phyloP scores from a whole-genome alignment of 2,888 invertebrate species.

The Cryptocheilus praepositus region DNA sequence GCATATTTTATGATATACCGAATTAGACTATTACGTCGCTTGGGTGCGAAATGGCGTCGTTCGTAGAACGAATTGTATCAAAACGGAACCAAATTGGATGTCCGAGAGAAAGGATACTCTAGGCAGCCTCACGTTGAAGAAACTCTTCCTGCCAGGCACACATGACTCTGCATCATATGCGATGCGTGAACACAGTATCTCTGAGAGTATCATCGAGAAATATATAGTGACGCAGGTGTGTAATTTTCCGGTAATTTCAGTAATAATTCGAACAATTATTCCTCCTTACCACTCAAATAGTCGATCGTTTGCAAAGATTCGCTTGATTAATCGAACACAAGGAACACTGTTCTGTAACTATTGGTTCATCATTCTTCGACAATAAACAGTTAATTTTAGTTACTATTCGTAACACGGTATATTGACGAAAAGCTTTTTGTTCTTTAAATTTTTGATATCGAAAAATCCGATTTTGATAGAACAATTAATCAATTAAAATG shows the following conservation, averaged over 20 bases:
- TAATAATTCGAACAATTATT: too few relatives aligned
- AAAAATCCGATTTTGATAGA: too few relatives aligned
- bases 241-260: neutral
- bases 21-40: constrained; percentile 58
- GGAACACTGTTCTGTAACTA: too few relatives aligned
- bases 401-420: too few relatives aligned
- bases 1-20: neutral
- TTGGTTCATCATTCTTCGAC: too few relatives aligned
- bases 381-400: too few relatives aligned
- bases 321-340: too few relatives aligned
- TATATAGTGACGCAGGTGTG: constrained; percentile 76
- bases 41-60: constrained; percentile 64
- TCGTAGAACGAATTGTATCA: constrained; percentile 75
- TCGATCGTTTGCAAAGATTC: too few relatives aligned
- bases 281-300: too few relatives aligned
- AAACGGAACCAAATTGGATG: constrained; percentile 79
- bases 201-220: constrained; percentile 73
- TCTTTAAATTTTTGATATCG: too few relatives aligned
- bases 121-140: constrained; percentile 75
- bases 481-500: too few relatives aligned
- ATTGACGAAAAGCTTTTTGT: too few relatives aligned
- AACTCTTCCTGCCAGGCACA: constrained; percentile 82
- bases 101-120: constrained; percentile 74
- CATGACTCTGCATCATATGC: constrained; percentile 82
- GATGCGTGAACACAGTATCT: constrained; percentile 47